These are phyloP conservation scores for Sceloporus undulatus DNA, from an alignment of 2,113 vertebrate genomes.

Conservation along the genomic window DNA sequence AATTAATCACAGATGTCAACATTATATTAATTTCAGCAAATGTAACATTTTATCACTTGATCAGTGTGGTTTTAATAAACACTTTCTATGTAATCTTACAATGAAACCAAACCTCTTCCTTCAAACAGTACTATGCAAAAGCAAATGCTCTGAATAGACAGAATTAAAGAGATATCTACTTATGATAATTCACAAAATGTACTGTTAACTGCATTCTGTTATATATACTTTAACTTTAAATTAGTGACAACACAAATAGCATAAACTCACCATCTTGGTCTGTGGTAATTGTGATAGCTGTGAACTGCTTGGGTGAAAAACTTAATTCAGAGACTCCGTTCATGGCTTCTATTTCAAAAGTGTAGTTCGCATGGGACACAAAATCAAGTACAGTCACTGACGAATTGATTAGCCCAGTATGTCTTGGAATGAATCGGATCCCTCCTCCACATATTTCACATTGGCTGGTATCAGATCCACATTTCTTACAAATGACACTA, in stretches of 20 bases:
- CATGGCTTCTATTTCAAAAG: slow-evolving; percentile 93
- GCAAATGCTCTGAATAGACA: neutral
- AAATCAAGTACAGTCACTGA: slow-evolving; percentile 92
- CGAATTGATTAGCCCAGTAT: slow-evolving; percentile 86
- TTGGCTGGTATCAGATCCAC: slow-evolving; percentile 80
- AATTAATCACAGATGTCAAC: neutral
- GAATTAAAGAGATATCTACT: neutral
- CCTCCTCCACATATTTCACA: slow-evolving; percentile 91
- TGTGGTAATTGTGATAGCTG: slow-evolving; percentile 89
- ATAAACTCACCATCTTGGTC: slow-evolving; percentile 91
- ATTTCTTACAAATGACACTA: slow-evolving; percentile 92
- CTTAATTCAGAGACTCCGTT: slow-evolving; percentile 93
- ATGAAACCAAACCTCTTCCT: neutral
- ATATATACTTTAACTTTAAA: neutral
- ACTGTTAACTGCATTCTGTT: neutral
- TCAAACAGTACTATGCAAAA: neutral
- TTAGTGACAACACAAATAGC: neutral
- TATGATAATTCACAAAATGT: neutral
- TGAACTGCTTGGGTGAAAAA: slow-evolving; percentile 88
- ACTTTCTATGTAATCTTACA: neutral
- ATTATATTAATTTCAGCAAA: neutral
- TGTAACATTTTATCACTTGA: neutral
- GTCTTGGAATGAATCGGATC: slow-evolving; percentile 90
- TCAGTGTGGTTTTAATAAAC: neutral
- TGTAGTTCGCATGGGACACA: slow-evolving; percentile 92